A percentile compares a stretch with the other conserved stretches of the same genome.
These are phyloP conservation scores for Chelon labrosus DNA, from an alignment of 2,797 vertebrate species.

Conservation along the genomic window DNA sequence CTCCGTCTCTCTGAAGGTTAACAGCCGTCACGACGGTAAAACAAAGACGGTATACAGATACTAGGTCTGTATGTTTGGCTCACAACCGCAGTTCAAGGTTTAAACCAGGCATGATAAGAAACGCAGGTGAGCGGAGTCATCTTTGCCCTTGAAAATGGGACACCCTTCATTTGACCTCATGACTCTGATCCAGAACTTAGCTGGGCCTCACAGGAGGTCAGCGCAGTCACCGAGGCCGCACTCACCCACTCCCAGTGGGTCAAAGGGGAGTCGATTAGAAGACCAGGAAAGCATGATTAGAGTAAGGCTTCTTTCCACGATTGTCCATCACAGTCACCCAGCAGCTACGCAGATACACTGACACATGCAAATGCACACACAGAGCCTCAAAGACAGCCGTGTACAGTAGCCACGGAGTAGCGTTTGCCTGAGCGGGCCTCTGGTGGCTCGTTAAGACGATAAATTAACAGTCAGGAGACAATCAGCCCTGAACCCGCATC, in stretches of 20 bases:
- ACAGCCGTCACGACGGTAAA: constrained; percentile 42
- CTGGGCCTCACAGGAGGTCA: constrained; percentile 28
- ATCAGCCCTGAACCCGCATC: constrained; percentile 64
- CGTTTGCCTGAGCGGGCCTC: constrained; percentile 53
- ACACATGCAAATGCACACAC: constrained; percentile 30
- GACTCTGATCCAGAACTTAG: constrained; percentile 46
- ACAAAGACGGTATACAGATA: constrained; percentile 18
- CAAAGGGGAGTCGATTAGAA: constrained; percentile 46
- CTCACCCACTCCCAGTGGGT: constrained; percentile 32
- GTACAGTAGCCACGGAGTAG: constrained; percentile 45
- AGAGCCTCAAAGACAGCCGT: constrained; percentile 27
- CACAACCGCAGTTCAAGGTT: constrained; percentile 61
- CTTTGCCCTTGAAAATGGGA: constrained; percentile 49
- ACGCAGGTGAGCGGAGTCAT: constrained; percentile 29
- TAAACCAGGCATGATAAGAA: constrained; percentile 36
- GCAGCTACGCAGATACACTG: constrained; percentile 40
- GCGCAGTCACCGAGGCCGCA: constrained; percentile 24
- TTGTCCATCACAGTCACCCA: constrained; percentile 54
- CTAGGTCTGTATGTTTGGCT: constrained; percentile 20
- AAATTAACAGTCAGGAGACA: constrained; percentile 72
- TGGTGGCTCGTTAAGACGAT: constrained; percentile 70
- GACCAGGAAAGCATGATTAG: constrained; percentile 45
- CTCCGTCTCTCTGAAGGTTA: constrained; percentile 60
- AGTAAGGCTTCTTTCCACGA: constrained; percentile 39
- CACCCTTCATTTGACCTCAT: constrained; percentile 52